Evolutionary conservation across 2,113 vertebrate species (phyloP), one percentile per base, ranked within the genome.

Genomic region (Dolichotis patagonum): DNA sequence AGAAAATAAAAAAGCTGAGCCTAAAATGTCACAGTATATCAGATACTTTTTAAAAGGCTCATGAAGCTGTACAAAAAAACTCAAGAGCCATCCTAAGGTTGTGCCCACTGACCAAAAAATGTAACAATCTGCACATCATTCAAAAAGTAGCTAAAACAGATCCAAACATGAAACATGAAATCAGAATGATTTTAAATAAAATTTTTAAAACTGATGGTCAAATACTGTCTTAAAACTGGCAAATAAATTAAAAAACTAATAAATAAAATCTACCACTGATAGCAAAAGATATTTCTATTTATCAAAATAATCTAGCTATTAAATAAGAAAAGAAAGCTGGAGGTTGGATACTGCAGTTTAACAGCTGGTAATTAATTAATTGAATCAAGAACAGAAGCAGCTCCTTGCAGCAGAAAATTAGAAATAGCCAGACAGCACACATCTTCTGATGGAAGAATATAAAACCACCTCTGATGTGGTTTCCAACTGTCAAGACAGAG

Each of bases 181-280:
- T 83, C 30, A 28, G n/a, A 96, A 65, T 81, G 14, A 90, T 94
- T 91, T 35, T 41, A 84, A 85, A 26, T 52, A 90, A 26, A 88
- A 43, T 28, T 83, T 80, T 35, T 62, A 62, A 91, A 85, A 77
- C 12, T 65, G 0, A 58, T 71, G 13, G 32, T 9, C 63, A 91
- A 28, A 49, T 62, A 78, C 28, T 71, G 0, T 77, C 92, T 86
- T 49, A 60, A 95, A 96, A 90, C 17, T 75, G 35, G 54, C 9
- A 85, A 71, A 81, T 73, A 58, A 93, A 58, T 65, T n/a, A n/a
- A 65, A 32, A 96, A 89, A 60, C 20, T 49, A 13, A 65, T 63
- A 65, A 12, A 56, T 71, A 56, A 73, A 8, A 2, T 67, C 28
- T 32, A 52, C 43, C n/a, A 52, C 20, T 52, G 20, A 75, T 10